Evolutionary conservation across 1,140 invertebrate species (phyloP).

Genomic region (Ostrea edulis): DNA sequence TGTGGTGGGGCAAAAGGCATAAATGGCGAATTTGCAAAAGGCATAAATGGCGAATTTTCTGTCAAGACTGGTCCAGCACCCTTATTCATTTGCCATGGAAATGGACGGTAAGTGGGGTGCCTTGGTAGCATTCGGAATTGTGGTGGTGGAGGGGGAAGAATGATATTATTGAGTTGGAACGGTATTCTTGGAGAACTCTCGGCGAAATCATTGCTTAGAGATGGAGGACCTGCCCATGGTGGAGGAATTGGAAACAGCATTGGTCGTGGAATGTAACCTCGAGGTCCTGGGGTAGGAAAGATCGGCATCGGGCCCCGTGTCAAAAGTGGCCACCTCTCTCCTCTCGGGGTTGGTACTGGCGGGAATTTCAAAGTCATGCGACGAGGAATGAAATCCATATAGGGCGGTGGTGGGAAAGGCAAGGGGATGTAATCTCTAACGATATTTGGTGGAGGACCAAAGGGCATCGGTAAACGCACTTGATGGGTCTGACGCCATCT

Average conservation of each 20-base stretch:
- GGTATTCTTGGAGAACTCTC: conserved; percentile 1
- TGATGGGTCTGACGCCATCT: too few species aligned
- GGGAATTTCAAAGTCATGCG: background rate
- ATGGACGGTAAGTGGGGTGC: background rate
- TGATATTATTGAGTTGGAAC: background rate
- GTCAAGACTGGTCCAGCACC: too few species aligned
- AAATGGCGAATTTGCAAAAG: background rate
- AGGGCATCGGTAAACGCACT: background rate
- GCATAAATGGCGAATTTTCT: background rate
- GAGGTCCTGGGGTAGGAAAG: background rate
- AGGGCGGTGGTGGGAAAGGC: background rate
- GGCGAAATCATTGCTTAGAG: too few species aligned
- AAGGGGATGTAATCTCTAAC: background rate
- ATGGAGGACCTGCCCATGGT: background rate
- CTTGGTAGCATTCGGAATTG: background rate
- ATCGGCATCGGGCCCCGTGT: background rate
- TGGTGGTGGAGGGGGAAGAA: background rate
- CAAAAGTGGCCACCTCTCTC: too few species aligned
- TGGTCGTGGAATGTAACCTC: background rate
- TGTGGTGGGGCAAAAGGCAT: background rate
- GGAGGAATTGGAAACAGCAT: background rate
- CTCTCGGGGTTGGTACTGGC: background rate
- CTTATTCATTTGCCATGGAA: background rate
- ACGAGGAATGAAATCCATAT: background rate
- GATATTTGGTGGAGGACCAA: background rate